Base-by-base conservation (phyloP, 2,888 invertebrate species). In the Parascotia fuliginaria region DNA sequence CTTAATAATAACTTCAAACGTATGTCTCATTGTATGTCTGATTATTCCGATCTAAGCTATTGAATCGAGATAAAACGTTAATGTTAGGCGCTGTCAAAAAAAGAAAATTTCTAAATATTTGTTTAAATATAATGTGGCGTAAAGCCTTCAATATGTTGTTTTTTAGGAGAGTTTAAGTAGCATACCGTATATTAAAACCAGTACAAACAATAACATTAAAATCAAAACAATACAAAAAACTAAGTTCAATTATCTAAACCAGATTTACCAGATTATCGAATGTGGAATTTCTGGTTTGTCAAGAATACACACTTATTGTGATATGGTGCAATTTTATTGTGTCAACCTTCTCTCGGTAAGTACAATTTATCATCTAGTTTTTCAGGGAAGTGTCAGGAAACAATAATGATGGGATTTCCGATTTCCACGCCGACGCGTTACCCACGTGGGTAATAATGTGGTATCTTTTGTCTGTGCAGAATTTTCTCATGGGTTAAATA, bases 1-100 rank as follows among this genome's bases (percentile, higher is more conserved):
- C 80, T 86, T 87, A 83, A 89, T 89, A 90, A 88, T 89, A 88
- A 87, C 85, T 86, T 86, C 85, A 85, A 87, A 83, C 86, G 78
- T 81, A 85, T 86, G 87, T 87, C 85, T 83, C 85, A 87, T 90
- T 89, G 88, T 88, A 85, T 85, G 81, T 84, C 75, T 80, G 84
- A 89, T 89, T 88, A 89, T 89, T 86, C 83, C 76, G 85, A 89
- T 87, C 86, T 87, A 86, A 82, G 77, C 73, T 78, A 86, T 85
- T 86, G 80, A 87, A 88, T 84, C 74, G 68, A 85, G 85, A 88
- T 88, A 88, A 68, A 84, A 77, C 75, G 69, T 77, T 75, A 85
- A 77, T 83, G 74, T 77, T 75, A 67, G 43, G 14, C 58, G 62
- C 49, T 61, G 61, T 67, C 66, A 70, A 67, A 77, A 78, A 78